A percentile compares a stretch with the other conserved stretches of the same genome.
phyloP scores from a whole-genome alignment of 2,113 vertebrate genomes.

The Cololabis saira region DNA sequence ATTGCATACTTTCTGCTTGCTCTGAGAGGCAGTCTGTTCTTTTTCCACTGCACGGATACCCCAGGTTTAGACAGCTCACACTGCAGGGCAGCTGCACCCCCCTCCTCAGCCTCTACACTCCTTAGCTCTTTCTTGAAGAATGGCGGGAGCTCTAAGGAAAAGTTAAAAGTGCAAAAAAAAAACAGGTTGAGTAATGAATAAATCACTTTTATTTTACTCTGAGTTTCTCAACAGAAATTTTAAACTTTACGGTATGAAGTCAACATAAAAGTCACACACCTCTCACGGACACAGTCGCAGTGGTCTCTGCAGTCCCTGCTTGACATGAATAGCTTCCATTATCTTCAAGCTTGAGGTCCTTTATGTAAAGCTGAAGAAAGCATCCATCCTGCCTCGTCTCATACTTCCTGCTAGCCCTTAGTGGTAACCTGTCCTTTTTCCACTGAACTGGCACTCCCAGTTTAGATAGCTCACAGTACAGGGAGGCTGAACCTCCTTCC shows the following conservation, averaged over 20 bases:
- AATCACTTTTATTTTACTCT: background rate
- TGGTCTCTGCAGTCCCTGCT: constrained; percentile 43
- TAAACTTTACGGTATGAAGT: background rate
- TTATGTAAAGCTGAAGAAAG: constrained; percentile 49
- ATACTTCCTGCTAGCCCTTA: constrained; percentile 51
- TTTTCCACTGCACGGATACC: constrained; percentile 54
- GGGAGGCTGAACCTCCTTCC: constrained; percentile 35
- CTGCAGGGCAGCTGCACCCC: constrained; percentile 19
- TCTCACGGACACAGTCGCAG: constrained; percentile 45
- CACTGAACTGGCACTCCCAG: constrained; percentile 49
- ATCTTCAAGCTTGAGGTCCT: constrained; percentile 56
- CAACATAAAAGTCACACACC: constrained; percentile 28
- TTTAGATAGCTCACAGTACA: constrained; percentile 64
- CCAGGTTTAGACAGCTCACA: constrained; percentile 62
- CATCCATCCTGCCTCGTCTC: constrained; percentile 62
- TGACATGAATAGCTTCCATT: constrained; percentile 61
- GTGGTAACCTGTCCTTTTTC: constrained; percentile 50
- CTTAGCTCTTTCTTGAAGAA: constrained; percentile 35
- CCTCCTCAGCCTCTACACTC: constrained; percentile 40
- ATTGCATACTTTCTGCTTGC: constrained; percentile 51
- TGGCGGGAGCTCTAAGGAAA: constrained; percentile 6
- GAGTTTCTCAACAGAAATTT: background rate
- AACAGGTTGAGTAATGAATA: background rate
- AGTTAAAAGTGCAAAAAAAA: background rate
- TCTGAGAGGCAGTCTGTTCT: constrained; percentile 39